Conservation (phyloP, 2,888 invertebrate species). For the Pseudolycoriella hygida region DNA sequence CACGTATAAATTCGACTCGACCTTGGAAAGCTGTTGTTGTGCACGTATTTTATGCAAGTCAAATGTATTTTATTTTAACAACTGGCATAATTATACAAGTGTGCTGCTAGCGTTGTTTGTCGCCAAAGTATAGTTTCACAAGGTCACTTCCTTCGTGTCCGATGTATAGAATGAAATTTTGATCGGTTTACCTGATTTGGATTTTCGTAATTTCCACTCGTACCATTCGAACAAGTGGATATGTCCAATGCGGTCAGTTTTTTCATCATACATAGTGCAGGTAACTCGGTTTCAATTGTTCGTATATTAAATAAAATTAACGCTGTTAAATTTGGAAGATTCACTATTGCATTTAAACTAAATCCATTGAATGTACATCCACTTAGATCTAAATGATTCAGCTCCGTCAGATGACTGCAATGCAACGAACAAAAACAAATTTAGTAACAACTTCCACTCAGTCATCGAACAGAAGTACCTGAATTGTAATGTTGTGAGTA, state of each 20-base stretch:
- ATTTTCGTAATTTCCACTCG: conserved; percentile 46
- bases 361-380: conserved; percentile 25
- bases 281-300: conserved; percentile 30
- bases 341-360: conserved; percentile 30
- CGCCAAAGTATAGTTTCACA: too few relatives aligned
- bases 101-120: too few relatives aligned
- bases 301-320: conserved; percentile 69
- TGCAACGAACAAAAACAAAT: neutral
- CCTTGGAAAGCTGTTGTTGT: too few relatives aligned
- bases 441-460: too few relatives aligned
- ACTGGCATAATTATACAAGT: too few relatives aligned
- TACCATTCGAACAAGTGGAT: conserved; percentile 47
- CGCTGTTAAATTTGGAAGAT: conserved; percentile 48
- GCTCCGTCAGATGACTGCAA: conserved; percentile 20
- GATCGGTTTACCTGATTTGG: conserved; percentile 42
- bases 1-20: too few relatives aligned
- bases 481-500: conserved; percentile 23
- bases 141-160: too few relatives aligned
- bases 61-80: too few relatives aligned
- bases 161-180: too few relatives aligned
- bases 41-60: too few relatives aligned
- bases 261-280: conserved; percentile 38
- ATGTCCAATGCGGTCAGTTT: conserved; percentile 63
- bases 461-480: conserved; percentile 9
- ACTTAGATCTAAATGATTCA: conserved; percentile 26